A percentile compares a stretch with the other conserved stretches of the same genome.
These are phyloP conservation scores for Drosophila ananassae DNA, from an alignment of 1,140 invertebrate genomes.

Conservation along the genomic window DNA sequence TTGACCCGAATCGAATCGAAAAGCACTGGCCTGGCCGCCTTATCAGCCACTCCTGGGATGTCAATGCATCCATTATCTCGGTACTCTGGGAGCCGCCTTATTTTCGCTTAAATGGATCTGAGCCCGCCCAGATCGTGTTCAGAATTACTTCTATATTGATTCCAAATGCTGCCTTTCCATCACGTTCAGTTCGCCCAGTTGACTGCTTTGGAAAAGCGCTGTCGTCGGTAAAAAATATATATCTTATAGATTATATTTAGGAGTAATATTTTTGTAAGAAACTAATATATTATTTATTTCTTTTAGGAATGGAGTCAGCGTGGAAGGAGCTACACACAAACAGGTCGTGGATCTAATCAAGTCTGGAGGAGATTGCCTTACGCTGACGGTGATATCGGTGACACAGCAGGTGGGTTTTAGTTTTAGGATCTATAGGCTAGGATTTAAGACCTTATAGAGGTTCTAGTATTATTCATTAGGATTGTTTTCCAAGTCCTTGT, in stretches of 20 bases:
- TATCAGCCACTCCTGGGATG: slow-evolving; percentile 40
- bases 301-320: slow-evolving; percentile 96
- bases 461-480: no score
- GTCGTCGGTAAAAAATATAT: slow-evolving; percentile 39
- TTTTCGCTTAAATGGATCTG: slow-evolving; percentile 35
- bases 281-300: not conserved
- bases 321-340: slow-evolving; percentile 99
- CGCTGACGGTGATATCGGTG: slow-evolving; percentile 97
- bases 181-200: slow-evolving; percentile 66
- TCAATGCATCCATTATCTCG: slow-evolving; percentile 36
- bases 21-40: no score
- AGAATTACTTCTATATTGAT: not conserved
- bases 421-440: no score
- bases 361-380: slow-evolving; percentile 97
- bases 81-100: not conserved
- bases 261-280: not conserved
- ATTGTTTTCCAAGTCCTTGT: no score
- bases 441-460: no score
- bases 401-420: slow-evolving; percentile 86
- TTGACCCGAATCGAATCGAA: slow-evolving; percentile 61
- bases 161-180: slow-evolving; percentile 72
- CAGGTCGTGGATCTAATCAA: slow-evolving; percentile 99
- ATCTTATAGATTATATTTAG: not conserved
- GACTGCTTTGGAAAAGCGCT: slow-evolving; percentile 57
- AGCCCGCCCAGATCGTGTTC: slow-evolving; percentile 3